Conservation (phyloP, 2,797 vertebrate species). For the Microctenopoma steveboyesi region DNA sequence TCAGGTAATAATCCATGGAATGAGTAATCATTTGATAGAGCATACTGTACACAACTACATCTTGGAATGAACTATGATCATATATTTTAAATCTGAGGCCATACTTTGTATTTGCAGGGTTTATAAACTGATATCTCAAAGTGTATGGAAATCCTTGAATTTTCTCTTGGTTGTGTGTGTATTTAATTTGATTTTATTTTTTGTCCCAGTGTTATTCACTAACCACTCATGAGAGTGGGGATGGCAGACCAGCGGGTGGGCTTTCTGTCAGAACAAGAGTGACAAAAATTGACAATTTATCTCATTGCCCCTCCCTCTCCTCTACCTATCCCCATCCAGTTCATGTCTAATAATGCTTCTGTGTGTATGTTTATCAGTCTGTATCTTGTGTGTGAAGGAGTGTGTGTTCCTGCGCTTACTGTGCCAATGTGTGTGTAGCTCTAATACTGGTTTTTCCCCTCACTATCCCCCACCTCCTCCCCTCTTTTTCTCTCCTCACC, state of each 20-base stretch:
- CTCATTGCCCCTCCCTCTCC: slow-evolving; percentile 66
- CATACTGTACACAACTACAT: background rate
- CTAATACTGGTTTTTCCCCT: slow-evolving; percentile 86
- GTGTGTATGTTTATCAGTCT: slow-evolving; percentile 78
- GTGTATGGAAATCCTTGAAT: background rate
- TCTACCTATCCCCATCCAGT: slow-evolving; percentile 72
- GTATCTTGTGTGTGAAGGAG: slow-evolving; percentile 72
- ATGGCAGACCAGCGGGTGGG: slow-evolving; percentile 71
- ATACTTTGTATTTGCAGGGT: background rate
- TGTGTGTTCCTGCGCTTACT: slow-evolving; percentile 82
- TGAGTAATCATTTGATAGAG: background rate
- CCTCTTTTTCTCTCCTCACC: slow-evolving; percentile 69
- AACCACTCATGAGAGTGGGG: slow-evolving; percentile 68
- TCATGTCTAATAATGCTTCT: slow-evolving; percentile 79
- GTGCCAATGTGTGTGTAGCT: slow-evolving; percentile 84
- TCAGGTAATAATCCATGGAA: background rate
- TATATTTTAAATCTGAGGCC: background rate
- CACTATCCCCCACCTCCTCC: slow-evolving; percentile 74
- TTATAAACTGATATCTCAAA: background rate
- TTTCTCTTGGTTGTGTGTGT: slow-evolving; percentile 49
- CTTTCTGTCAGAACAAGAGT: slow-evolving; percentile 51
- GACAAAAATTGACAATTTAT: slow-evolving; percentile 54
- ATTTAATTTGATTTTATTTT: slow-evolving; percentile 51
- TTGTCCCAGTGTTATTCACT: slow-evolving; percentile 65
- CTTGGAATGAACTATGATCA: background rate